Evolutionary conservation across 1,140 invertebrate species (phyloP).

Genomic region (Portunus trituberculatus): DNA sequence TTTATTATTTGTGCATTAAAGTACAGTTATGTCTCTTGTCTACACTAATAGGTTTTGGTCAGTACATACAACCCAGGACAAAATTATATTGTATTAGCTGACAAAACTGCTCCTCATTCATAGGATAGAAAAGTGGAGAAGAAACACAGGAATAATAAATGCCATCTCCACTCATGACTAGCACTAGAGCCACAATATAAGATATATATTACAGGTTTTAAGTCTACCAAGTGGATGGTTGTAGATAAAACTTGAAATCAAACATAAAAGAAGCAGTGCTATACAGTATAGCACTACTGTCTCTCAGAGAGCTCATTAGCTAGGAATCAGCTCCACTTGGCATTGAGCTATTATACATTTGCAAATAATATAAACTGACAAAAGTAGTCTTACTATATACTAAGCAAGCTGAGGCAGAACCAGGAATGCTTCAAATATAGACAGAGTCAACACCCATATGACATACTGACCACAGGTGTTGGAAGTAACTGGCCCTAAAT

Average conservation of each 20-base stretch:
- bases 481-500: background rate
- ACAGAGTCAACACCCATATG: background rate
- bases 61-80: background rate
- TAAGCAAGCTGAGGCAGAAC: background rate
- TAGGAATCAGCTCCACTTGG: background rate
- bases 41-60: background rate
- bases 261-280: background rate
- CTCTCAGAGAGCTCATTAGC: background rate
- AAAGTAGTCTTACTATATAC: background rate
- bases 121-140: background rate
- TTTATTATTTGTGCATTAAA: slow-evolving; percentile 16
- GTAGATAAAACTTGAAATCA: background rate
- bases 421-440: background rate
- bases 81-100: background rate
- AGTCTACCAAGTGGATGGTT: background rate
- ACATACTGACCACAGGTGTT: background rate
- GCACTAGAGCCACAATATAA: background rate
- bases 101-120: background rate
- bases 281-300: background rate
- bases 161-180: slow-evolving; percentile 9
- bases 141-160: slow-evolving; percentile 9
- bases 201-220: background rate
- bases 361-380: background rate
- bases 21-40: background rate
- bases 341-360: background rate